Conservation (phyloP, 2,797 vertebrate genomes). For the Cuniculus paca region DNA sequence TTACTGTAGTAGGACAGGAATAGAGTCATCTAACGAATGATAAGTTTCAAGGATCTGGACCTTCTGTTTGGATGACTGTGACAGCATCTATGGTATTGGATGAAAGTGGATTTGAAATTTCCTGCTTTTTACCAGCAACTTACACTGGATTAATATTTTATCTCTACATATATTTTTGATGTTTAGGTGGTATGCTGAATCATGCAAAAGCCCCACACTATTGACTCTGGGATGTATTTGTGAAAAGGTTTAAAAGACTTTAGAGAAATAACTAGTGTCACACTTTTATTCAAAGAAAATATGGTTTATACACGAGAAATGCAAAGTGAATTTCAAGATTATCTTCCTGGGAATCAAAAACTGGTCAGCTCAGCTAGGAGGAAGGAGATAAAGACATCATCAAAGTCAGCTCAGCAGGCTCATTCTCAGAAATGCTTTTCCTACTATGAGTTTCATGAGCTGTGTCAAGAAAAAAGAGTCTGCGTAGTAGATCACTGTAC, state of each 20-base stretch:
- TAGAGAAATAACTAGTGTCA: not conserved
- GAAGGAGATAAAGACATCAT: not conserved
- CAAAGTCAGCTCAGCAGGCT: not conserved
- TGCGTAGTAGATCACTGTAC: not conserved
- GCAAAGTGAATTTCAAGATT: not conserved
- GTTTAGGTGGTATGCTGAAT: not conserved
- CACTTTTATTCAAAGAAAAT: not conserved
- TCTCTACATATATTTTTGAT: not conserved
- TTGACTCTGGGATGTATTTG: not conserved
- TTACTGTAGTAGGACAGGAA: not conserved
- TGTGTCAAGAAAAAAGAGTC: not conserved
- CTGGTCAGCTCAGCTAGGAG: not conserved
- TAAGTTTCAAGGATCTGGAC: not conserved
- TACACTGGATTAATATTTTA: not conserved
- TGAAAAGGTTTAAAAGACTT: conserved; percentile 7
- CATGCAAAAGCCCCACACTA: not conserved
- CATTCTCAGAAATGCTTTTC: not conserved
- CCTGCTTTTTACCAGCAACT: conserved; percentile 11
- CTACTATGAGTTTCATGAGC: not conserved
- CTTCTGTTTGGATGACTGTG: not conserved
- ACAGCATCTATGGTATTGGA: not conserved
- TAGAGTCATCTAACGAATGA: not conserved
- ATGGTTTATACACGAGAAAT: not conserved
- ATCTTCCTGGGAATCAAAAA: not conserved
- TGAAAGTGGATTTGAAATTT: not conserved